phyloP scores from a whole-genome alignment of 1,140 invertebrate genomes.

The Xylocopa sonorina region DNA sequence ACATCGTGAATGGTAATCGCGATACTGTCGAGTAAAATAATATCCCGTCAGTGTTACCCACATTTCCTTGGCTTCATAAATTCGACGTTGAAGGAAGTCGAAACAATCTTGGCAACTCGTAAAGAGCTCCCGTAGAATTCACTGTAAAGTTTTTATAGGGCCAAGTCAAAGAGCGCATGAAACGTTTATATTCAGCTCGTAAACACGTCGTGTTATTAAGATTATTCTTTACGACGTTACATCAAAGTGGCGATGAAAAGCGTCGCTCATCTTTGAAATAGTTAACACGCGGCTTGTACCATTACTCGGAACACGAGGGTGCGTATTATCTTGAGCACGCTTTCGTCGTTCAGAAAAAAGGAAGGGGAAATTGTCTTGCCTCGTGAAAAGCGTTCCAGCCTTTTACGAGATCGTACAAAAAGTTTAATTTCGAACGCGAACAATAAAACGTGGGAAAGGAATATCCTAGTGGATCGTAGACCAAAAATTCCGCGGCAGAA shows the following conservation, averaged over 20 bases:
- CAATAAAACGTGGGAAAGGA: background rate
- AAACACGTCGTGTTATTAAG: background rate
- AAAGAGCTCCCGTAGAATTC: background rate
- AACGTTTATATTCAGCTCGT: background rate
- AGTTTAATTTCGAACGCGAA: no score
- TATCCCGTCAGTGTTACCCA: background rate
- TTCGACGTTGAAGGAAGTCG: background rate
- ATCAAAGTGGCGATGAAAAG: background rate
- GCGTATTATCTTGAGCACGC: no score
- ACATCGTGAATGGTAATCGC: no score
- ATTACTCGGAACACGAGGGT: no score
- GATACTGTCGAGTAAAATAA: no score
- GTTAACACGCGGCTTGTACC: background rate
- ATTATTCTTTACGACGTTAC: background rate
- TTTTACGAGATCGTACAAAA: no score
- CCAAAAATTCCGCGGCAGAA: background rate
- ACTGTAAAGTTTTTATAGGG: background rate
- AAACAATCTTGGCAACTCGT: background rate
- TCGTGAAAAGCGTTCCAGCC: no score
- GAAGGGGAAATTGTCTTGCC: no score
- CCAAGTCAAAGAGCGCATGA: background rate
- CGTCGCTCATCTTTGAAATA: background rate
- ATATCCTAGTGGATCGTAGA: background rate
- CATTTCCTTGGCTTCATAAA: background rate
- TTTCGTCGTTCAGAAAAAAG: no score